These are phyloP conservation scores for Drosophila percnosoma DNA, from an alignment of 2,888 invertebrate species.

Conservation along the genomic window DNA sequence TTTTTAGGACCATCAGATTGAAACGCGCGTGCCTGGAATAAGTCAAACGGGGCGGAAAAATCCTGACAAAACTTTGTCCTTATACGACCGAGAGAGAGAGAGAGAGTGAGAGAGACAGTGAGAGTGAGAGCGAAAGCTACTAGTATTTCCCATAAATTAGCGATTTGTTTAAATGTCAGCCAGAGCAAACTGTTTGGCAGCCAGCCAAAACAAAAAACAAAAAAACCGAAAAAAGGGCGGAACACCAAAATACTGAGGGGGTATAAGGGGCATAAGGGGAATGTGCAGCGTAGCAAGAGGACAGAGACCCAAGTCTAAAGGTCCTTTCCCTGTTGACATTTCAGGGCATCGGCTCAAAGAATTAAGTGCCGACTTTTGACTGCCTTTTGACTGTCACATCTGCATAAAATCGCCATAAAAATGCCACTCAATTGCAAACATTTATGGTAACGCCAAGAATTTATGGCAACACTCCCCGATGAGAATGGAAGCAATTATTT, in stretches of 20 bases:
- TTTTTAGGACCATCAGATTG: slow-evolving; percentile 35
- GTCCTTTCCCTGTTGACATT: slow-evolving; percentile 70
- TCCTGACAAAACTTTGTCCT: slow-evolving; percentile 29
- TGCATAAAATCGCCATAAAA: slow-evolving; percentile 77
- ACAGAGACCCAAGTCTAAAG: slow-evolving; percentile 33
- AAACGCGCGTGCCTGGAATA: slow-evolving; percentile 69
- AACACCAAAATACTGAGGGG: background rate
- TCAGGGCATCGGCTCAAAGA: slow-evolving; percentile 20
- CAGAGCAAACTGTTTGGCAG: slow-evolving; percentile 23
- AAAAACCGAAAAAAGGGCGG: background rate
- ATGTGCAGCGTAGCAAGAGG: slow-evolving; percentile 1
- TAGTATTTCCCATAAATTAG: slow-evolving; percentile 68
- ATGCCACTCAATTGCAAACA: slow-evolving; percentile 68
- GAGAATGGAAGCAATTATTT: slow-evolving; percentile 44
- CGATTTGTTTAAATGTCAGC: slow-evolving; percentile 80
- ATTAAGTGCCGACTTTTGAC: slow-evolving; percentile 44
- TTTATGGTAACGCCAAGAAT: slow-evolving; percentile 59
- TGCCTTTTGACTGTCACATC: slow-evolving; percentile 61
- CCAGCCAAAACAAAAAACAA: slow-evolving; percentile 51
- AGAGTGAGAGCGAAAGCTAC: background rate
- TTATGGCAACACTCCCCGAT: slow-evolving; percentile 25
- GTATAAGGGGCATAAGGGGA: background rate
- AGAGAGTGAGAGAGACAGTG: background rate
- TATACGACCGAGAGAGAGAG: background rate
- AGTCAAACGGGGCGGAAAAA: slow-evolving; percentile 67